Percentiles rank a stretch among this genome's conserved stretches.
Conservation (phyloP, 2,888 invertebrate species). For the Heteromyza rotundicornis region DNA sequence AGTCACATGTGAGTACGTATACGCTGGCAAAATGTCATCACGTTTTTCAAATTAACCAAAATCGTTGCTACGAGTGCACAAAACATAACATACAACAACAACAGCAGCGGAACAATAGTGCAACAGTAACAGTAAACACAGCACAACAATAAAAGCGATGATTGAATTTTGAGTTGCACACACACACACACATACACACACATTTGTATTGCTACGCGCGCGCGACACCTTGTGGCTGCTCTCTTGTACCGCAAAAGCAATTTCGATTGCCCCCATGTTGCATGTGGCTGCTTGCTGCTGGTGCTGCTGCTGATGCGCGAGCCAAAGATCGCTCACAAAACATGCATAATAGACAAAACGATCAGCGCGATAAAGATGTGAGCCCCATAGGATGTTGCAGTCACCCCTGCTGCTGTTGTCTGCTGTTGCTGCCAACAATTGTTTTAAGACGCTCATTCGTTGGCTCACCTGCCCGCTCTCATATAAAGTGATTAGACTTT, state of each 20-base stretch:
- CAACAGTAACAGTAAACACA: no score
- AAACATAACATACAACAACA: no score
- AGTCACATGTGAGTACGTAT: neutral
- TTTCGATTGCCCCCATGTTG: conserved; percentile 9
- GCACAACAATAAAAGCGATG: conserved; percentile 19
- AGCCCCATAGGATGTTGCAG: no score
- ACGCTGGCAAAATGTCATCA: conserved; percentile 44
- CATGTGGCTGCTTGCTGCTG: no score
- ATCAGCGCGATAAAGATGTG: neutral
- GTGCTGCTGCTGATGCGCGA: neutral
- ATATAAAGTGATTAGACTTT: neutral
- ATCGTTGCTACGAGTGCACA: conserved; percentile 41
- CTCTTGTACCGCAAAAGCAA: conserved; percentile 6
- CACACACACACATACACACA: conserved; percentile 4
- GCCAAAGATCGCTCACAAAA: conserved; percentile 10
- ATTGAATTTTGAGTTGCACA: conserved; percentile 28
- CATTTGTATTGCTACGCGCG: no score
- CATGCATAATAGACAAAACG: neutral
- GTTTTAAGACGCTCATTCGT: conserved; percentile 3
- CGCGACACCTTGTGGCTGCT: conserved; percentile 39
- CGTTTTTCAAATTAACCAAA: conserved; percentile 56
- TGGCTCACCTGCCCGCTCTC: neutral
- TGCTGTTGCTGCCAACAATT: conserved; percentile 3
- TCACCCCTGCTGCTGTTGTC: neutral
- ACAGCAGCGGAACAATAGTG: no score